Percentiles rank a stretch among this genome's conserved stretches.
Conservation (phyloP, 2,888 invertebrate species). For the Drosophila histrio region DNA sequence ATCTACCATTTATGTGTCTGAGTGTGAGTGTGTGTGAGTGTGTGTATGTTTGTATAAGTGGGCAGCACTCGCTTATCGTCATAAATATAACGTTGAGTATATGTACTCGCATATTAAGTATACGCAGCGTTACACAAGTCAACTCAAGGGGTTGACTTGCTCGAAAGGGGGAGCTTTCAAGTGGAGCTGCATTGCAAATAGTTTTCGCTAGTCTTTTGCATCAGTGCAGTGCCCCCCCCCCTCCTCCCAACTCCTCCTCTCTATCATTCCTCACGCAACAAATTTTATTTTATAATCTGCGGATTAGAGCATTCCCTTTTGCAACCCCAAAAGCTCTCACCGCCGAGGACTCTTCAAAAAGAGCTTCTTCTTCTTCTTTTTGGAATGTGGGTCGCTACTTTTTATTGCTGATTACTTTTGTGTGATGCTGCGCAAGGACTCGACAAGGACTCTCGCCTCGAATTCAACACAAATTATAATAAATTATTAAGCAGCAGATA, state of each 20-base stretch:
- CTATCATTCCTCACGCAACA: not conserved
- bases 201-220: constrained; percentile 10
- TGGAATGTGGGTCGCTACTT: constrained; percentile 39
- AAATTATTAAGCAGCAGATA: constrained; percentile 26
- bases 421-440: not conserved
- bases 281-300: constrained; percentile 59
- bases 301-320: constrained; percentile 1
- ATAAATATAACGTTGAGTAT: constrained; percentile 64
- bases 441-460: not conserved
- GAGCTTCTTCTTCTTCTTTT: not conserved
- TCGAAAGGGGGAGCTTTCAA: constrained; percentile 2
- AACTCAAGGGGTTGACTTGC: constrained; percentile 39
- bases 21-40: constrained; percentile 25
- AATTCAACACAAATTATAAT: constrained; percentile 19
- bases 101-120: constrained; percentile 63
- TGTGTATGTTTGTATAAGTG: constrained; percentile 20
- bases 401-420: constrained; percentile 46
- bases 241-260: not conserved
- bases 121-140: constrained; percentile 56
- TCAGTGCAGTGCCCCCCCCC: not conserved
- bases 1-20: constrained; percentile 70
- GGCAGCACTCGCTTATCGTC: constrained; percentile 58
- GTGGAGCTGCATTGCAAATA: constrained; percentile 25
- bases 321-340: not conserved
- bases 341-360: constrained; percentile 7